Conservation (phyloP, 30 jellyfish, hydroid and myxozoan species). For the Chironex yamaguchii region DNA sequence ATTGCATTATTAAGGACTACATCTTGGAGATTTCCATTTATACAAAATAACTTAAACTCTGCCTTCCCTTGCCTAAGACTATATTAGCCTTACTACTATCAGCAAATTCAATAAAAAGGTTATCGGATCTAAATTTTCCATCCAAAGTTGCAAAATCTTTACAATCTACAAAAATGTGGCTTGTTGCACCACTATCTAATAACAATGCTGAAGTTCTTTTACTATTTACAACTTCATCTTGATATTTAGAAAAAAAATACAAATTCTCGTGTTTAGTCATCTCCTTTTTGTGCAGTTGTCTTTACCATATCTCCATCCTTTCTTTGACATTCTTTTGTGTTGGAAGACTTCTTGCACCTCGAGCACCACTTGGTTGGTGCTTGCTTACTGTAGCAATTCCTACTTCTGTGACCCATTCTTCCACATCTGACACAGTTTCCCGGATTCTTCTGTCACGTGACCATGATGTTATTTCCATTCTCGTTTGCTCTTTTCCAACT, state of each 20-base stretch:
- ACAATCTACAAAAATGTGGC: constrained; percentile 6
- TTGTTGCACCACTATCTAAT: constrained; percentile 50
- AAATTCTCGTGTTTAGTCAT: too few species aligned
- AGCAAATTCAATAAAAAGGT: constrained; percentile 66
- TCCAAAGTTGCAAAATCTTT: constrained; percentile 19
- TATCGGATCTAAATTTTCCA: background rate
- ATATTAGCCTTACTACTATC: constrained; percentile 58
- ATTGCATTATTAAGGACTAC: background rate
- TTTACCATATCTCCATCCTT: too few species aligned
- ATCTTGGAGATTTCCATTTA: constrained; percentile 19
- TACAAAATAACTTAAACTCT: background rate
- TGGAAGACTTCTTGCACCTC: too few species aligned
- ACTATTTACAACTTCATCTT: too few species aligned
- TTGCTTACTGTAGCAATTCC: too few species aligned
- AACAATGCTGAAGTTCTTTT: background rate
- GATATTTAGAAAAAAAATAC: too few species aligned
- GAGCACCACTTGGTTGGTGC: too few species aligned
- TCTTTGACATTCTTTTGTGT: too few species aligned
- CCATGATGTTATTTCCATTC: constrained; percentile 10
- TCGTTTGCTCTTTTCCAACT: constrained; percentile 30
- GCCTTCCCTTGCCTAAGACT: constrained; percentile 34
- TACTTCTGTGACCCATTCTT: too few species aligned
- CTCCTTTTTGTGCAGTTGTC: background rate
- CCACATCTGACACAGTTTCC: constrained; percentile 2
- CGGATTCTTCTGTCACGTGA: background rate